Evolutionary conservation across 2,888 invertebrate genomes (phyloP).

Genomic region (Cerastis rubricosa): DNA sequence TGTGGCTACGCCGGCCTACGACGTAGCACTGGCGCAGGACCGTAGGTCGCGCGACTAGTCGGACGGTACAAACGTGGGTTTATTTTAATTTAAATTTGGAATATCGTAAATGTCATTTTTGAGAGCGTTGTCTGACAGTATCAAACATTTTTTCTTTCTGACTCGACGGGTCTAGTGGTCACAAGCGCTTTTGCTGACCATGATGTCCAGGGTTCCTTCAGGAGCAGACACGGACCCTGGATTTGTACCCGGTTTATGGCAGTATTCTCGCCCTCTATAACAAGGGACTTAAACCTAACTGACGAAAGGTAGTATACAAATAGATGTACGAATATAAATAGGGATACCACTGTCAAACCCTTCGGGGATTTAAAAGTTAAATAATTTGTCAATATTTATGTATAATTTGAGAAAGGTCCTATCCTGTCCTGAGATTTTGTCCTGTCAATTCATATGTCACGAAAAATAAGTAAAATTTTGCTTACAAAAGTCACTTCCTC

Average conservation of each 20-base stretch:
- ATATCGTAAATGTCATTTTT: conserved; percentile 39
- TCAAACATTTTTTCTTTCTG: neutral
- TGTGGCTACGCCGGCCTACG: conserved; percentile 85
- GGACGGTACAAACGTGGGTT: conserved; percentile 34
- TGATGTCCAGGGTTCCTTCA: neutral
- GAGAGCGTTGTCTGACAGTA: neutral
- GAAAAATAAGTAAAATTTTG: neutral
- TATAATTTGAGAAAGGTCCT: neutral
- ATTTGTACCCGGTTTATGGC: neutral
- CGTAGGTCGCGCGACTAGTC: conserved; percentile 45
- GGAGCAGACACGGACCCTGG: neutral
- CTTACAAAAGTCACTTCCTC: neutral
- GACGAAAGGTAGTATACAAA: too few species aligned
- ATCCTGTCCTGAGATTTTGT: neutral
- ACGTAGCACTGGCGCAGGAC: conserved; percentile 84
- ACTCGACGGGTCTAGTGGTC: neutral
- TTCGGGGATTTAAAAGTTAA: neutral
- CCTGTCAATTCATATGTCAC: neutral
- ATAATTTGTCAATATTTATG: too few species aligned
- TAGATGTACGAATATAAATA: neutral
- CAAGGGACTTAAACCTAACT: neutral
- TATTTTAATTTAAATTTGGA: conserved; percentile 58
- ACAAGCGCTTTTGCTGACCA: neutral
- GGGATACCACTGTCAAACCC: neutral
- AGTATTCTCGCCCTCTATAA: neutral